These are phyloP conservation scores for Leptopilina syphax DNA, from an alignment of 2,888 invertebrate genomes.

Conservation along the genomic window DNA sequence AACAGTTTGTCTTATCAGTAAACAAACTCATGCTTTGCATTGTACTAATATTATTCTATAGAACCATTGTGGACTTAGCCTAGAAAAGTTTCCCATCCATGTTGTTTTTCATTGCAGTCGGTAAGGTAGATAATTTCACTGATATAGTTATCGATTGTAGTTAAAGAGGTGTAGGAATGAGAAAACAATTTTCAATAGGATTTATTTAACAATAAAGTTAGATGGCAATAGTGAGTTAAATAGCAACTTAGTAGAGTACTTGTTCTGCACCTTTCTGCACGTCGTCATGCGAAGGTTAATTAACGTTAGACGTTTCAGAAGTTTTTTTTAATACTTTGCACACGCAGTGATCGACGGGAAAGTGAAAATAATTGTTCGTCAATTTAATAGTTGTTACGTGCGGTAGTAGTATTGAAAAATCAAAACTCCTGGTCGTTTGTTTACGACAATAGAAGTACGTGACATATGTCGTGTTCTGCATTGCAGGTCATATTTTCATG, in stretches of 20 bases:
- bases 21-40: too few relatives aligned
- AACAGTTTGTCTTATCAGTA: too few relatives aligned
- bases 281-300: slow-evolving; percentile 34
- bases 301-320: slow-evolving; percentile 11
- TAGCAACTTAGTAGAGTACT: background rate
- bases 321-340: background rate
- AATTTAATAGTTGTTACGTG: background rate
- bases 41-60: too few relatives aligned
- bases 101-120: too few relatives aligned
- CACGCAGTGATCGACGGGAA: background rate
- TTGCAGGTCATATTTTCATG: slow-evolving; percentile 59
- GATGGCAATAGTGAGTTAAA: background rate
- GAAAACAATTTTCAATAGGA: too few relatives aligned
- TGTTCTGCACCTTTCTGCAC: background rate
- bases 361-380: slow-evolving; percentile 1
- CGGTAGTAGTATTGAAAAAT: background rate
- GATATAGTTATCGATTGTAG: too few relatives aligned
- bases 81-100: too few relatives aligned
- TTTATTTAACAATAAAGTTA: background rate
- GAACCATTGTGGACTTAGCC: too few relatives aligned
- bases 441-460: slow-evolving; percentile 19
- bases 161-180: too few relatives aligned
- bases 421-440: background rate
- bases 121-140: too few relatives aligned
- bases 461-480: slow-evolving; percentile 42